Evolutionary conservation across 2,888 invertebrate species (phyloP), one percentile per base, ranked within the genome.

Genomic region (Lutraria lutraria): DNA sequence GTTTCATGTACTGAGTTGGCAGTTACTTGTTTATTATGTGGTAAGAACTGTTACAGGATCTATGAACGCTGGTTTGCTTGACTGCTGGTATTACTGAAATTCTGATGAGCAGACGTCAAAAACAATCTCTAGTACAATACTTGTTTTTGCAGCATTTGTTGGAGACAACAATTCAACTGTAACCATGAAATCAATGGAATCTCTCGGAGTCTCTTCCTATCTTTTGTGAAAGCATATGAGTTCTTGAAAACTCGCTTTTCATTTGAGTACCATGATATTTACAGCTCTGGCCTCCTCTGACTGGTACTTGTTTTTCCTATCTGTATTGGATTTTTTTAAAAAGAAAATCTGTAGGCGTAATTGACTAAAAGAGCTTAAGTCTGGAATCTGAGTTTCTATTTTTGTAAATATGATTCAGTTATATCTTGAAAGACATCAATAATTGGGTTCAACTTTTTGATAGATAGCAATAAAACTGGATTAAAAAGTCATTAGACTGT

Each of bases 211-310:
- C 31, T 31, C 31, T 34, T 21, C 21, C 53, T 13, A 80, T 56
- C 56, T 79, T 25, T 60, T 43, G 56, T 56, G 72, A 29, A 79
- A 54, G 29, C 76, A 80, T 60, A 25, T 34, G 31, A 31, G 63
- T 34, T 80, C 85, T 34, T 3, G 85, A 80, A 60, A 52, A n/a
- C 34, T 76, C 0, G 34, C n/a, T n/a, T n/a, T 85, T 85, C 85
- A 80, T 85, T 80, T 56, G 85, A 85, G 80, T 85, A 80, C 80
- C 80, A 85, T 80, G 80, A 85, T 85, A 85, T 85, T 85, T n/a
- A 10, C 79, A 85, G 76, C 29, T 85, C 60, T 25, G n/a, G 31
- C 16, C 31, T 54, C n/a, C 53, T 25, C 25, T 53, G 52, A 15
- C 53, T 53, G 19, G 31, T 76, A 19, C 16, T 76, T 76, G 76